Base-by-base conservation (phyloP, 2,113 vertebrate genomes). In the Chitala chitala region DNA sequence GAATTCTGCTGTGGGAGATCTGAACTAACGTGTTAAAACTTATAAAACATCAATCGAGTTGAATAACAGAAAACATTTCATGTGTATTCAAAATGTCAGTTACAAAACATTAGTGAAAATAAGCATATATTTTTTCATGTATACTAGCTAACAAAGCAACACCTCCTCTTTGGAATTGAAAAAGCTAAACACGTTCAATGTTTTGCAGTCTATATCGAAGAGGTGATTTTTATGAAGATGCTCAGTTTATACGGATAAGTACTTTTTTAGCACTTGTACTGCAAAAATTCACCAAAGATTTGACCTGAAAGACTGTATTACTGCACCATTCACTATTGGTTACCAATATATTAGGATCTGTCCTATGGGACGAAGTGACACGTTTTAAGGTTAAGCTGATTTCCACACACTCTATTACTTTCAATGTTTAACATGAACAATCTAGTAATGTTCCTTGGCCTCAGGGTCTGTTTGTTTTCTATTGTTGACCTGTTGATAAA, bases 301-400 rank as follows among this genome's bases (percentile, higher is more conserved):
- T 87, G 83, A 89, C 84, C 88, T 86, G 82, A 88, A 91, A 84
- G 81, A 84, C 83, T 83, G 74, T 78, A 83, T 87, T 85, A 85
- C 87, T 86, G 84, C 86, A 86, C 87, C 87, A 78, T 87, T 87
- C 86, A 90, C 90, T 91, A 90, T 90, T 90, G 90, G 89, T 90
- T 91, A 91, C 89, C 90, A 90, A 91, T 91, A 90, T 91, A 90
- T 90, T 89, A 89, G 87, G 76, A 86, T 89, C 87, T 90, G 89
- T 91, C 86, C 89, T 83, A 89, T 83, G 89, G 88, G 90, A 90
- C 88, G 77, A 84, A 77, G 76, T 76, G 70, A 82, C 86, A 82
- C 79, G 77, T 84, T 83, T 84, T 79, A 83, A 86, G 84, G 84
- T 84, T 89, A 80, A 84, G 84, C 82, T 82, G 76, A 84, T 85